A percentile compares a stretch with the other conserved stretches of the same genome.
These are phyloP conservation scores for Hypomecis atomaria DNA, from an alignment of 2,888 invertebrate genomes.

Conservation along the genomic window DNA sequence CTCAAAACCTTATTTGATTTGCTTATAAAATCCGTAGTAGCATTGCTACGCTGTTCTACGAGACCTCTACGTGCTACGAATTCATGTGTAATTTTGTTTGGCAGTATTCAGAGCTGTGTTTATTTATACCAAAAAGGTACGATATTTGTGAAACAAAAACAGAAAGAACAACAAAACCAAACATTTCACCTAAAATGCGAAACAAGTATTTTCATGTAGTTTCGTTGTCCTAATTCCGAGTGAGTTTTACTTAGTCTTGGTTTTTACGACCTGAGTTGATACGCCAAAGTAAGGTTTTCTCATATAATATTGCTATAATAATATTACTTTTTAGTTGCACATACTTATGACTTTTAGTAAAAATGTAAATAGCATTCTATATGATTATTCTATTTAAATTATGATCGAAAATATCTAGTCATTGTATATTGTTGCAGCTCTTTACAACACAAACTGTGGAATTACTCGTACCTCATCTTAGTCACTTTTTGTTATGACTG, in stretches of 20 bases:
- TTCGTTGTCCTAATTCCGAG: neutral
- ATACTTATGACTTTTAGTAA: no score
- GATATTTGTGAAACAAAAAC: neutral
- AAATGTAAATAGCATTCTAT: no score
- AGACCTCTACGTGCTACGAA: constrained; percentile 23
- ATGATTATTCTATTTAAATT: no score
- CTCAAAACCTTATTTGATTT: neutral
- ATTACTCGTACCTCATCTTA: no score
- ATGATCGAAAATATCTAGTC: no score
- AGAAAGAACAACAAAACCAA: neutral
- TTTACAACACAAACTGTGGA: no score
- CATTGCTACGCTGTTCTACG: constrained; percentile 18
- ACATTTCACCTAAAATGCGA: neutral
- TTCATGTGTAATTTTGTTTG: constrained; percentile 1
- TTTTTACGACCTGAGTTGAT: constrained; percentile 27
- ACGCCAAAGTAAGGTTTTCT: constrained; percentile 1
- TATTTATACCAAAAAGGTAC: constrained; percentile 1
- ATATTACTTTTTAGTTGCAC: no score
- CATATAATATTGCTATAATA: no score
- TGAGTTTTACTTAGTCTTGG: neutral
- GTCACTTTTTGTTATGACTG: no score
- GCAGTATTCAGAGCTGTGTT: neutral
- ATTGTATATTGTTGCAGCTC: no score
- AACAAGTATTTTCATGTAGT: neutral
- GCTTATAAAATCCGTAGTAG: constrained; percentile 10